phyloP scores from a whole-genome alignment of 2,888 invertebrate genomes.

The Bruchidius siliquastri region DNA sequence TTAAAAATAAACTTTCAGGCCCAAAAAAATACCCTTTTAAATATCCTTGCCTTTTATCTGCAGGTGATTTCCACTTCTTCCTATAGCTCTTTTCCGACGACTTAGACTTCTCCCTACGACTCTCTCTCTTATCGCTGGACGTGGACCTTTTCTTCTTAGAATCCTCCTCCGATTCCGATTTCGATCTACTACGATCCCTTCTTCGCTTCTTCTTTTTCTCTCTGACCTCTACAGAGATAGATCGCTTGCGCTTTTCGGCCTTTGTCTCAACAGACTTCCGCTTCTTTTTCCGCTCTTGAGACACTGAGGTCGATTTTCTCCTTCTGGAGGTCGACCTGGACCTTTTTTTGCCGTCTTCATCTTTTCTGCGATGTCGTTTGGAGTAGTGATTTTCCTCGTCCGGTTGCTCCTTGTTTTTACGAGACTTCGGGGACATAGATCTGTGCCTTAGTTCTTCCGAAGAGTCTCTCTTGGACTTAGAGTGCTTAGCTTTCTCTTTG shows the following conservation, averaged over 20 bases:
- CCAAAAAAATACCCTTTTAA: too few relatives aligned
- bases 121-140: slow-evolving; percentile 6
- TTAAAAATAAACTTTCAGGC: too few relatives aligned
- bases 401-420: neutral
- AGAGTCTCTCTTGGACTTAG: slow-evolving; percentile 6
- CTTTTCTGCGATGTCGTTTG: slow-evolving; percentile 6
- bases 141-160: slow-evolving; percentile 2
- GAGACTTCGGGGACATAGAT: neutral
- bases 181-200: slow-evolving; percentile 9
- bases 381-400: slow-evolving; percentile 1
- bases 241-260: slow-evolving; percentile 16
- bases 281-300: slow-evolving; percentile 3
- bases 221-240: slow-evolving; percentile 10
- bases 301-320: neutral
- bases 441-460: neutral
- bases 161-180: slow-evolving; percentile 20
- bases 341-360: slow-evolving; percentile 3
- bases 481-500: slow-evolving; percentile 13
- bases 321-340: slow-evolving; percentile 4
- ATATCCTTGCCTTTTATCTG: neutral
- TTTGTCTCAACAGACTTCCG: slow-evolving; percentile 7
- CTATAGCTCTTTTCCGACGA: slow-evolving; percentile 4
- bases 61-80: slow-evolving; percentile 1
- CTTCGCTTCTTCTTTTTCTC: neutral
- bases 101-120: neutral